Conservation (phyloP, 2,888 invertebrate genomes). For the Busseola fusca region DNA sequence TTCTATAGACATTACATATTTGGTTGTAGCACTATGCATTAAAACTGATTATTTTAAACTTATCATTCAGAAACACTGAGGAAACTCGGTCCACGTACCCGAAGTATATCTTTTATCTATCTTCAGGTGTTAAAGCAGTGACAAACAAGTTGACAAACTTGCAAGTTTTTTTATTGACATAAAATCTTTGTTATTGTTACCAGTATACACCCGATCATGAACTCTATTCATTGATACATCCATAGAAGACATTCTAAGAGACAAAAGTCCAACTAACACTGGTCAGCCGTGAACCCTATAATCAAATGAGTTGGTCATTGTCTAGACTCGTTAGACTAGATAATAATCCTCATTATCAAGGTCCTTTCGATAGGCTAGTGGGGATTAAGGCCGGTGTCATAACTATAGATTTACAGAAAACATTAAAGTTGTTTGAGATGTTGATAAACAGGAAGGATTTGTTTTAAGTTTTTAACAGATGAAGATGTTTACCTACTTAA, state of each 20-base stretch:
- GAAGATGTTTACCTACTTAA: background rate
- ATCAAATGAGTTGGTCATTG: constrained; percentile 37
- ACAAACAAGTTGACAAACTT: background rate
- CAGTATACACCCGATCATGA: background rate
- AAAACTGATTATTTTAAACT: background rate
- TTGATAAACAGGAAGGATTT: constrained; percentile 5
- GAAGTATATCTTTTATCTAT: background rate
- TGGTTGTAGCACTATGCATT: background rate
- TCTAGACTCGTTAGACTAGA: constrained; percentile 38
- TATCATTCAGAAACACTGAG: background rate
- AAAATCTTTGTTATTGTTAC: background rate
- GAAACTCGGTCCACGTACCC: background rate
- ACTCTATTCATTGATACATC: no score
- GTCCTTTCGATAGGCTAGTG: constrained; percentile 12
- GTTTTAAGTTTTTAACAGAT: background rate
- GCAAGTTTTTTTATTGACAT: background rate
- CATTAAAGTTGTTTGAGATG: constrained; percentile 14
- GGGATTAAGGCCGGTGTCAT: constrained; percentile 27
- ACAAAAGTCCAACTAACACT: constrained; percentile 10
- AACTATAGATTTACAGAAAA: constrained; percentile 21
- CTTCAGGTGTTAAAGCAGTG: background rate
- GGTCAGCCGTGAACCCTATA: constrained; percentile 11
- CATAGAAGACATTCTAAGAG: background rate
- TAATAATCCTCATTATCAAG: constrained; percentile 50
- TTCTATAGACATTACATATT: background rate